Base-by-base conservation (phyloP, 2,888 invertebrate species). In the Hypomecis atomaria region DNA sequence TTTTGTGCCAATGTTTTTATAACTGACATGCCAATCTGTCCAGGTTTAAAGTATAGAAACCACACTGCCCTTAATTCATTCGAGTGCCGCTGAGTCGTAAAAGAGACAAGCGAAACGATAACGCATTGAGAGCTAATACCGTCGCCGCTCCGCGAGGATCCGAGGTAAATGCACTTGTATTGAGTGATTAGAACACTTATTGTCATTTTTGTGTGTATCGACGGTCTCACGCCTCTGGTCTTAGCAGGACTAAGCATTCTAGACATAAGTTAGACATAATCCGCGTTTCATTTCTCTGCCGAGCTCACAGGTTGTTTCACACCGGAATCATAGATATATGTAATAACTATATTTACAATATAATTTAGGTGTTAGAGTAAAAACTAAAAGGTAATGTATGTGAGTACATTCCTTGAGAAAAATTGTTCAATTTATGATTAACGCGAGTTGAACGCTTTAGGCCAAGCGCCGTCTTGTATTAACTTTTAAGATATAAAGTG, bases 401-500 rank as follows among this genome's bases (percentile, higher is more conserved):
- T 3, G 61, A 77, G 75, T 81, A 87, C 90, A 89, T 89, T 90
- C 89, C 90, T 80, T 80, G 74, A 37, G 52, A 59, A 76, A 78
- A 81, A 84, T 83, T 90, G 87, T 89, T 86, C 83, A 82, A 80
- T 81, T 23, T 78, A 81, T 67, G 62, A 71, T 75, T 8, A n/a
- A 68, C 75, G 74, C 69, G 73, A 72, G 64, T 65, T 57, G 57
- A 61, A 76, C 81, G 83, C 83, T 83, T 70, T 81, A 75, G 87
- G 87, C 74, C 71, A 64, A 71, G 70, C 71, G 67, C 79, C 83
- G 71, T 78, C 82, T 87, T 92, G 91, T 92, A 92, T 86, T 89
- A 88, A 86, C 86, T 82, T 87, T 87, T 92, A 92, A 89, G 90
- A 92, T 89, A 92, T 92, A 92, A 92, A 92, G 89, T 92, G 92